These are phyloP conservation scores for Leucophenga montana DNA, from an alignment of 2,888 invertebrate species.

Conservation along the genomic window DNA sequence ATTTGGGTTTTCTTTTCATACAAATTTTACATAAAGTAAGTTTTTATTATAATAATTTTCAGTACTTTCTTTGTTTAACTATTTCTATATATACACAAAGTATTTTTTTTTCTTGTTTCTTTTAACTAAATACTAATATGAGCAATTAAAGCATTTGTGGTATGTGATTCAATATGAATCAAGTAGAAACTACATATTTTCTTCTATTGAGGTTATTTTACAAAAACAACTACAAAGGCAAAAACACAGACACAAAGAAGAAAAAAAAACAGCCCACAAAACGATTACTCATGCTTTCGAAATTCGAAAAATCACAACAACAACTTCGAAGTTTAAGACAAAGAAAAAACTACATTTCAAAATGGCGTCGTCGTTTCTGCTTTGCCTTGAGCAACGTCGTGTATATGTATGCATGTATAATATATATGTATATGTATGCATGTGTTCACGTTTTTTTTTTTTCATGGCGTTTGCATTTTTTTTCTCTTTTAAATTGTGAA, in stretches of 20 bases:
- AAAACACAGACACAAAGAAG: constrained; percentile 25
- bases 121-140: constrained; percentile 26
- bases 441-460: background rate
- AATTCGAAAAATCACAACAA: background rate
- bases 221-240: constrained; percentile 34
- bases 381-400: constrained; percentile 2
- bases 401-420: background rate
- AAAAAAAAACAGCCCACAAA: background rate
- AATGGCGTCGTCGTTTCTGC: constrained; percentile 10
- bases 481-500: background rate
- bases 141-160: constrained; percentile 14
- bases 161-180: constrained; percentile 68
- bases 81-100: constrained; percentile 36
- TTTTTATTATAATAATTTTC: constrained; percentile 48
- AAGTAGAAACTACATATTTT: constrained; percentile 37
- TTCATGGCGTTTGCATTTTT: background rate
- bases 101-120: too few relatives aligned
- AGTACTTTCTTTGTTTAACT: constrained; percentile 51
- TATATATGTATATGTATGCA: background rate
- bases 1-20: constrained; percentile 11
- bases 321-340: background rate
- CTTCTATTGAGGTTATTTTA: constrained; percentile 6
- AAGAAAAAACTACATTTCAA: constrained; percentile 9
- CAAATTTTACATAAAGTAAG: constrained; percentile 16
- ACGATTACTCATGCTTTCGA: constrained; percentile 23